Percentiles rank a stretch among this genome's conserved stretches.
Evolutionary conservation across 2,113 vertebrate species (phyloP).

Genomic region (Corythaeola cristata): DNA sequence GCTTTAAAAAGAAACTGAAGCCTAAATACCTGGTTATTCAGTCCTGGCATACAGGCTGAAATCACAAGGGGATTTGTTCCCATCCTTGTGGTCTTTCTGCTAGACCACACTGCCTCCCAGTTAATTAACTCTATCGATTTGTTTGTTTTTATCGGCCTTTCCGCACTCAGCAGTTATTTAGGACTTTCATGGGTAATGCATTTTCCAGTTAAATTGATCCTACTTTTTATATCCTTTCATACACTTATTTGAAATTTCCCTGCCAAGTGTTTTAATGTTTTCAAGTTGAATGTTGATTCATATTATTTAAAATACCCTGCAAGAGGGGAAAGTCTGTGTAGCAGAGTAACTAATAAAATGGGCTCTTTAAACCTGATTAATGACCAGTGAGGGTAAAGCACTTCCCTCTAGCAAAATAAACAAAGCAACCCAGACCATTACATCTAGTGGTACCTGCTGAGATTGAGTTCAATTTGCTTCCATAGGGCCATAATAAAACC

Average conservation of each 20-base stretch:
- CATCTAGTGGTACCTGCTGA: slow-evolving; percentile 24
- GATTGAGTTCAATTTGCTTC: slow-evolving; percentile 42
- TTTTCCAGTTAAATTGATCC: slow-evolving; percentile 52
- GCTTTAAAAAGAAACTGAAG: slow-evolving; percentile 32
- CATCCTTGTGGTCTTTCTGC: slow-evolving; percentile 4
- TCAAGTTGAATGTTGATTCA: slow-evolving; percentile 13
- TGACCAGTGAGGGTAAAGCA: slow-evolving; percentile 11
- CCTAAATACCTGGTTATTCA: slow-evolving; percentile 21
- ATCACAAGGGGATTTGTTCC: background rate
- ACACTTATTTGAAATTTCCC: slow-evolving; percentile 16
- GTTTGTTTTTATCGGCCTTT: slow-evolving; percentile 56
- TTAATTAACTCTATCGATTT: slow-evolving; percentile 64
- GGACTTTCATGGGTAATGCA: slow-evolving; percentile 24
- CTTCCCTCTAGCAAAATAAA: slow-evolving; percentile 44
- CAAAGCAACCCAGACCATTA: background rate
- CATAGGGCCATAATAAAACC: slow-evolving; percentile 17
- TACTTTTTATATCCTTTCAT: slow-evolving; percentile 5
- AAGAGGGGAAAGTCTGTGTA: background rate
- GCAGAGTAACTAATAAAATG: slow-evolving; percentile 47
- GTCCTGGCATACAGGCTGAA: background rate
- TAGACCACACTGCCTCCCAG: slow-evolving; percentile 4
- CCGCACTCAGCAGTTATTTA: slow-evolving; percentile 53
- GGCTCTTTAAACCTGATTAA: slow-evolving; percentile 53
- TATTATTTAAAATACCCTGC: slow-evolving; percentile 19
- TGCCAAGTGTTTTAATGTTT: slow-evolving; percentile 24